phyloP scores from a whole-genome alignment of 1,140 invertebrate species.

The Cotesia vestalis region DNA sequence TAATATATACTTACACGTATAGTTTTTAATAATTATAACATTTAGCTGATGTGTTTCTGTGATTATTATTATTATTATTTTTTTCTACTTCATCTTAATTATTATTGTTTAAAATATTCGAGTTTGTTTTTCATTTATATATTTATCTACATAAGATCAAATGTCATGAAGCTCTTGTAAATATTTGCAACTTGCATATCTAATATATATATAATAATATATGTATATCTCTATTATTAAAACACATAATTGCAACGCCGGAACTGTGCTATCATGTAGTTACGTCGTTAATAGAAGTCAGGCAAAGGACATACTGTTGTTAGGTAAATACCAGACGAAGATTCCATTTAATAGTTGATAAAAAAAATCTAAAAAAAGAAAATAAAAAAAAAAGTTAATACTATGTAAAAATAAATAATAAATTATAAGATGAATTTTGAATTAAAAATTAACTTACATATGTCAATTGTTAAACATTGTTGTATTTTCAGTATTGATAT shows the following conservation, averaged over 20 bases:
- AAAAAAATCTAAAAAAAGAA: neutral
- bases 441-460: no score
- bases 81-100: neutral
- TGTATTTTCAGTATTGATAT: no score
- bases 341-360: neutral
- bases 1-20: neutral
- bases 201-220: neutral
- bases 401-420: no score
- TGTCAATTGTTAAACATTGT: no score
- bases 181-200: slow-evolving; percentile 9
- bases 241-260: neutral
- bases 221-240: neutral
- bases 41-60: slow-evolving; percentile 5
- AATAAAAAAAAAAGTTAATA: no score
- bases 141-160: neutral
- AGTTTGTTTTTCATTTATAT: neutral
- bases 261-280: slow-evolving; percentile 16
- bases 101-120: neutral
- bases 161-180: slow-evolving; percentile 14
- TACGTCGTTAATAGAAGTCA: neutral
- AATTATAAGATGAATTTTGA: no score
- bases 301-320: neutral
- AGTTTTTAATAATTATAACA: neutral
- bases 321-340: neutral
- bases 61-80: slow-evolving; percentile 9